Conservation (phyloP, 2,888 invertebrate species). For the Sphecodes monilicornis region DNA sequence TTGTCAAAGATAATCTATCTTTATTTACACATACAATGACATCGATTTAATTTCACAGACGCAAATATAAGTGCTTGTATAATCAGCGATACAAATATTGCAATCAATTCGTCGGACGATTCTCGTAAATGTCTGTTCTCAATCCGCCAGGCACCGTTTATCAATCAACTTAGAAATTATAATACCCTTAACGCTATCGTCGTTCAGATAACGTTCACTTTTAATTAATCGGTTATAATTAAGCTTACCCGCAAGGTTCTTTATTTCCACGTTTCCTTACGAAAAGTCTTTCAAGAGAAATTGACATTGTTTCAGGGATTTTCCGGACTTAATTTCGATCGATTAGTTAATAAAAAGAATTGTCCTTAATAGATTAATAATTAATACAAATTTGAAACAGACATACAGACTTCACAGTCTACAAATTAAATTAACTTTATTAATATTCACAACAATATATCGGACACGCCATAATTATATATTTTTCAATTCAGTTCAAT, state of each 20-base stretch:
- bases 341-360: background rate
- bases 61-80: conserved; percentile 35
- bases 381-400: too few relatives aligned
- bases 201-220: conserved; percentile 24
- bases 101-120: conserved; percentile 36
- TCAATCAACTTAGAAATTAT: conserved; percentile 37
- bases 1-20: conserved; percentile 54
- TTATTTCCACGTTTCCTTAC: conserved; percentile 26
- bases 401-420: background rate
- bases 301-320: conserved; percentile 63
- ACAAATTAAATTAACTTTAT: background rate
- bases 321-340: conserved; percentile 37
- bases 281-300: conserved; percentile 61
- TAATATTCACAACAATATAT: background rate
- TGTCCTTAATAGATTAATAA: background rate
- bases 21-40: conserved; percentile 56
- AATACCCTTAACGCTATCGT: conserved; percentile 32
- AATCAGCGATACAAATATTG: conserved; percentile 53
- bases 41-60: conserved; percentile 47
- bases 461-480: background rate
- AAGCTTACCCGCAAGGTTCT: conserved; percentile 36
- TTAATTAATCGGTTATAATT: conserved; percentile 28
- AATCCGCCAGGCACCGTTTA: conserved; percentile 53
- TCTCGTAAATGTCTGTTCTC: conserved; percentile 14
- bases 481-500: background rate